Conservation (phyloP, 2,113 vertebrate genomes). For the Etheostoma cragini region DNA sequence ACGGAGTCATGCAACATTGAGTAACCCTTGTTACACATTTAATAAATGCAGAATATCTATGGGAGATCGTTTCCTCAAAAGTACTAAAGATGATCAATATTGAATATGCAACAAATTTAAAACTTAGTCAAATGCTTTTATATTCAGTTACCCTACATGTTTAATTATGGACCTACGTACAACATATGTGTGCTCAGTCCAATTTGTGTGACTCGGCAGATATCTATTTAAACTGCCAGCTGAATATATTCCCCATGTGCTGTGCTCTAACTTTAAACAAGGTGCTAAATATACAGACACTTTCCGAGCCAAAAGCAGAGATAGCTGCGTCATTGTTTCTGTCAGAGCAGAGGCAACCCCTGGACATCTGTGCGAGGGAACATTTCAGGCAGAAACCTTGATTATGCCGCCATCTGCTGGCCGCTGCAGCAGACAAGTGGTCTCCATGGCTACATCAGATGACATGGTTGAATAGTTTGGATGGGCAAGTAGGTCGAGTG, state of each 20-base stretch:
- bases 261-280: constrained; percentile 77
- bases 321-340: constrained; percentile 79
- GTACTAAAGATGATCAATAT: not conserved
- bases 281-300: constrained; percentile 82
- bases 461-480: constrained; percentile 45
- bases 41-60: not conserved
- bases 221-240: constrained; percentile 63
- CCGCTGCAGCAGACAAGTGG: constrained; percentile 1
- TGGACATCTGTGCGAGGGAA: constrained; percentile 29
- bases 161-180: constrained; percentile 20
- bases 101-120: not conserved
- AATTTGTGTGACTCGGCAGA: constrained; percentile 68
- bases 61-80: not conserved
- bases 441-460: constrained; percentile 62
- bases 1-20: constrained; percentile 21
- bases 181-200: constrained; percentile 27
- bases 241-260: constrained; percentile 72
- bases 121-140: not conserved
- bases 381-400: constrained; percentile 38
- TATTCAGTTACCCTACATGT: not conserved
- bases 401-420: constrained; percentile 77
- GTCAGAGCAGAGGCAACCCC: constrained; percentile 56
- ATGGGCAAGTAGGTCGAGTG: constrained; percentile 53
- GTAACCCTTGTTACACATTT: constrained; percentile 45
- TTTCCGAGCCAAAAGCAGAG: constrained; percentile 84